Evolutionary conservation across 2,113 vertebrate genomes (phyloP), one percentile per base, ranked within the genome.

Genomic region (Phylloscopus whistleri): DNA sequence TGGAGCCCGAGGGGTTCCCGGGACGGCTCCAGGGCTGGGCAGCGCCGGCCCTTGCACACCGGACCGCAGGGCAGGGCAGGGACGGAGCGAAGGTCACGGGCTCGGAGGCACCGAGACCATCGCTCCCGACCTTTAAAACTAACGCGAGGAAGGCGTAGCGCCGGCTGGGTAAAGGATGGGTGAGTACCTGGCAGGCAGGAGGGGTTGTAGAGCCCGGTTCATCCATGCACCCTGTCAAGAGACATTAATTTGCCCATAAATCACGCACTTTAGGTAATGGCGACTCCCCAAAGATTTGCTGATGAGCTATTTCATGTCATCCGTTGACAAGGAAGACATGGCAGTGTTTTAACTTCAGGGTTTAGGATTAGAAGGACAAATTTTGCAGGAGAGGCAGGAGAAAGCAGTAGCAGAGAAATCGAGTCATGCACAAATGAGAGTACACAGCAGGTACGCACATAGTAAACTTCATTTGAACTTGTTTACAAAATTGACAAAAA

Each of bases 391-490:
- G 55, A n/a, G 30, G 14, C 2, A 26, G 30, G 63, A 75, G 49
- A 86, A 74, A 48, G 9, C 49, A 35, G 72, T 2, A 43, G 76
- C 49, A 26, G 62, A 79, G 91, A 49, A 56, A 89, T 28, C 23
- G 81, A 86, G 76, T 66, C 92, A 86, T 83, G 93, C 94, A 90
- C 39, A 95, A 95, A 96, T 44, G 96, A 92, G 94, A 91, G 95
- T 31, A 74, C 87, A 95, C 94, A 94, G 92, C 82, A 92, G 75
- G 15, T 73, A 92, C 17, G 84, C 89, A 91, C 93, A 93, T 12
- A 85, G 94, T 86, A 86, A 97, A 96, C 95, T 93, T 94, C 96
- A 96, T 94, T 95, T 66, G 72, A 92, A 93, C 93, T 93, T 28
- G 63, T 77, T 93, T 95, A 96, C 94, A 95, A 89, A 94, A 94